Evolutionary conservation across 2,888 invertebrate species (phyloP), one percentile per base, ranked within the genome.

Genomic region (Drosophila sordidapex): DNA sequence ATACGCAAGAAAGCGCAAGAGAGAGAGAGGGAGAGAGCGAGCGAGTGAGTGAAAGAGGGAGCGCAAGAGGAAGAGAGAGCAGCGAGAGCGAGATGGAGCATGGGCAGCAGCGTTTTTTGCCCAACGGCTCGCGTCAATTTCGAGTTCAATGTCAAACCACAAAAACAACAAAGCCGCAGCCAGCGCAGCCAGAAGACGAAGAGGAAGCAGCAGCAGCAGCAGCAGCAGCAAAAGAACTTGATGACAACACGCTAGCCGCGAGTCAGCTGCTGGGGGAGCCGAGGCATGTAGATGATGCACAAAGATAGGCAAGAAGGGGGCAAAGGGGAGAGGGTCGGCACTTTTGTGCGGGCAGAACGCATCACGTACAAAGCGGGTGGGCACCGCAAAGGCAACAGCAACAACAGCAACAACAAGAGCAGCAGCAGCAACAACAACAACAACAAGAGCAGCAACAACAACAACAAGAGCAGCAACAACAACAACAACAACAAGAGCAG

Each of bases 121-220:
- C 71, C 79, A 86, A 82, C 85, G 82, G 71, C 83, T 77, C 81
- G 77, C 89, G 74, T 88, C 87, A 83, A 80, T 89, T 86, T 89
- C 81, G 89, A 86, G 86, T 89, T 90, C 89, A 89, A 89, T 89
- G 89, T 89, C 89, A 89, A 89, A 82, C 81, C 87, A 81, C 87
- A 85, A 89, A 87, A 84, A 63, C 63, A 65, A 58, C 60, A 58
- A 60, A 49, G 49, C 49, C 27, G 18, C 27, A 25, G 49, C 49
- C 43, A 54, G 58, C 35, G 13, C 29, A 31, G n/a, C 27, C 18
- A 38, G n/a, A 18, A 54, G 15, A 35, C 29, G 35, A n/a, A 38
- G 36, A 36, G 36, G 62, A 48, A 38, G 35, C 13, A 13, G 52
- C 11, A 38, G 36, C 35, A 29, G 35, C 35, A 29, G 35, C 5